phyloP scores from a whole-genome alignment of 2,888 invertebrate genomes.

The Melieria omissa region DNA sequence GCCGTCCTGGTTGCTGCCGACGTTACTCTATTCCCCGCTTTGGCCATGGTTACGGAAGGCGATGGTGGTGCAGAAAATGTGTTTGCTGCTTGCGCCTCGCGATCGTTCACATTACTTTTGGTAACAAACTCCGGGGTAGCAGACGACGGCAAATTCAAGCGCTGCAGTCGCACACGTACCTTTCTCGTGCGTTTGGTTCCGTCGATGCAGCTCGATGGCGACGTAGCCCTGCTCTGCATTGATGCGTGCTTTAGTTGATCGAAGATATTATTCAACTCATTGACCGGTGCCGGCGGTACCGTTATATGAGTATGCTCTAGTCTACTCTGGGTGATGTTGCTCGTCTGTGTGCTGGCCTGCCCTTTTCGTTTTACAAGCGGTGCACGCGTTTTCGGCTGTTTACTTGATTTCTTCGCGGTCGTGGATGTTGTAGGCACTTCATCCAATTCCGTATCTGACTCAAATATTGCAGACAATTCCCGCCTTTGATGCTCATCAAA shows the following conservation, averaged over 20 bases:
- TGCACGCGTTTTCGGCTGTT: neutral
- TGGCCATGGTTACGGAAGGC: neutral
- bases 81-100: neutral
- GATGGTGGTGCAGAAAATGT: neutral
- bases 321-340: neutral
- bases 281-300: conserved; percentile 20
- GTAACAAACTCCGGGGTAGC: neutral
- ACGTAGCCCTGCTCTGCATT: neutral
- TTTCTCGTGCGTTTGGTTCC: neutral
- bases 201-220: neutral
- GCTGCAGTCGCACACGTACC: conserved; percentile 41
- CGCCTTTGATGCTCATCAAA: too few species aligned
- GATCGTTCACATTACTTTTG: neutral
- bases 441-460: too few species aligned
- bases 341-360: neutral
- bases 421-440: neutral
- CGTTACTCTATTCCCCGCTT: too few species aligned
- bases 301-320: conserved; percentile 27
- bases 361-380: neutral
- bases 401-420: neutral
- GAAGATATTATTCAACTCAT: conserved; percentile 41
- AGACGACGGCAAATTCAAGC: conserved; percentile 18
- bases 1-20: neutral
- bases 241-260: conserved; percentile 34
- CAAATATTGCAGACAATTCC: too few species aligned